These are phyloP conservation scores for Anthopleura sola DNA, from an alignment of 64 coral and sea anemone species.

Conservation along the genomic window DNA sequence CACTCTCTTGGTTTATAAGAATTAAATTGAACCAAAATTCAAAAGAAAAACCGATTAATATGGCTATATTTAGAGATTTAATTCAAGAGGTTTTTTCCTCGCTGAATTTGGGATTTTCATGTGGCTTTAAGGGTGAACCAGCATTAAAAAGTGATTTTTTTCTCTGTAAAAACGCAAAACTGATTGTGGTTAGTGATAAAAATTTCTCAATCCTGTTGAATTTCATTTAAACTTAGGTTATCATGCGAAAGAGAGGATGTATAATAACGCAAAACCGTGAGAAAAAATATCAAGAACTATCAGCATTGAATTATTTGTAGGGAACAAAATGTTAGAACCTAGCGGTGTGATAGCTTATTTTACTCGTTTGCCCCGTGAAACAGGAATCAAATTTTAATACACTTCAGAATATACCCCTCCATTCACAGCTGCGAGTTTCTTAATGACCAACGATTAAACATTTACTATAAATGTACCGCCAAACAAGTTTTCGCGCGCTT, in stretches of 20 bases:
- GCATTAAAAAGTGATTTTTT: neutral
- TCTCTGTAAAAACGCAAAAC: slow-evolving; percentile 1
- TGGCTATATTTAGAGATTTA: slow-evolving; percentile 10
- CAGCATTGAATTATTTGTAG: neutral
- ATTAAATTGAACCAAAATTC: neutral
- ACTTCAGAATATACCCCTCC: slow-evolving; percentile 4
- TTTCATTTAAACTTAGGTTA: neutral
- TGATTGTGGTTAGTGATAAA: slow-evolving; percentile 21
- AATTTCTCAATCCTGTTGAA: neutral
- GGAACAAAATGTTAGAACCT: neutral
- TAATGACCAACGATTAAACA: slow-evolving; percentile 7
- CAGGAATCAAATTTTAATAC: slow-evolving; percentile 9
- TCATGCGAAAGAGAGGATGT: neutral
- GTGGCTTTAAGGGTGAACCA: slow-evolving; percentile 8
- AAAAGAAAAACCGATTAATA: neutral
- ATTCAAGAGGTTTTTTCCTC: neutral
- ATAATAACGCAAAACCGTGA: neutral
- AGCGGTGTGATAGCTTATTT: slow-evolving; percentile 5
- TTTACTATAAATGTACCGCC: slow-evolving; percentile 1
- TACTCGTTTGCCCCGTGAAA: neutral
- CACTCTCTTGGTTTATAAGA: neutral
- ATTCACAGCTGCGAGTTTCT: neutral
- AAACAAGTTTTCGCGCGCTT: neutral
- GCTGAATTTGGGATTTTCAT: neutral
- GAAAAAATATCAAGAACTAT: neutral